phyloP scores from a whole-genome alignment of 2,797 vertebrate genomes.

The Poecilia gillii region DNA sequence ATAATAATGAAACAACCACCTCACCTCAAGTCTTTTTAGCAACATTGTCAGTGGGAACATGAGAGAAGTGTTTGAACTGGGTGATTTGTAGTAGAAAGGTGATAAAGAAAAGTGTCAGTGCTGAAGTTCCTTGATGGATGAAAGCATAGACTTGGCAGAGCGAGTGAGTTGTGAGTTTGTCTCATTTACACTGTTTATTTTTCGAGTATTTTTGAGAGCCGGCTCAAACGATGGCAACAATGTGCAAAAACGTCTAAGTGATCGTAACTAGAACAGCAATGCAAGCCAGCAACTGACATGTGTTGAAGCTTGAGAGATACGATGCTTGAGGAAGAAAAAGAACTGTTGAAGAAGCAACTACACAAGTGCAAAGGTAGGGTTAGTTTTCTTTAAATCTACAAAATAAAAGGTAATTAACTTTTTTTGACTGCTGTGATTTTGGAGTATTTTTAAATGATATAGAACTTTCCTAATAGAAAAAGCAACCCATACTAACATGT shows the following conservation, averaged over 20 bases:
- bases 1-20: slow-evolving; percentile 61
- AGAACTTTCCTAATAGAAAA: neutral
- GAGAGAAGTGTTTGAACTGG: slow-evolving; percentile 51
- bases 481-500: neutral
- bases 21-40: slow-evolving; percentile 45
- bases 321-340: slow-evolving; percentile 16
- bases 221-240: slow-evolving; percentile 42
- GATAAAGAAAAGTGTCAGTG: slow-evolving; percentile 40
- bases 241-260: slow-evolving; percentile 5
- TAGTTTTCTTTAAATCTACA: slow-evolving; percentile 37
- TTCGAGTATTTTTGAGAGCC: slow-evolving; percentile 32
- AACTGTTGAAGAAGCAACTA: slow-evolving; percentile 15
- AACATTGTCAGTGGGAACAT: slow-evolving; percentile 26
- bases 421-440: neutral
- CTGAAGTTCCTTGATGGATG: slow-evolving; percentile 59
- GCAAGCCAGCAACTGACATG: slow-evolving; percentile 18
- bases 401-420: slow-evolving; percentile 41
- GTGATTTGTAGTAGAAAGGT: slow-evolving; percentile 53
- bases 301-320: slow-evolving; percentile 11
- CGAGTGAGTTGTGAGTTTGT: slow-evolving; percentile 31
- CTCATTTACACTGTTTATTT: slow-evolving; percentile 52
- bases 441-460: neutral
- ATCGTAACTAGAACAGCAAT: slow-evolving; percentile 42
- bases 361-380: slow-evolving; percentile 24
- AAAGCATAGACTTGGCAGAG: slow-evolving; percentile 40